Percentiles rank a stretch among this genome's conserved stretches.
These are phyloP conservation scores for Chaenocephalus aceratus DNA, from an alignment of 2,113 vertebrate species.

Conservation along the genomic window DNA sequence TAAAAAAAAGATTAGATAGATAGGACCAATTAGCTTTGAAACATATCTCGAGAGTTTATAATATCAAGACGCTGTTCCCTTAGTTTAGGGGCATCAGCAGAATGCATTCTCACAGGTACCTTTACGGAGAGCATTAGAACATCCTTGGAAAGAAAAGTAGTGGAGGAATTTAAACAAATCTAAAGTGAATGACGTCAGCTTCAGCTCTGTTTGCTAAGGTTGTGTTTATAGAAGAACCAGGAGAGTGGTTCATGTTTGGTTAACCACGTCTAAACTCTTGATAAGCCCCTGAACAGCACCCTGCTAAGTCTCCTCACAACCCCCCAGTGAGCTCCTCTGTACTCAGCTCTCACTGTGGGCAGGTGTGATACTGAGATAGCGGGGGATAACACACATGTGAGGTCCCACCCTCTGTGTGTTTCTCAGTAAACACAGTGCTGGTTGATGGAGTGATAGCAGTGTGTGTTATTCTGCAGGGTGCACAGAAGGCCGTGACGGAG, in stretches of 20 bases:
- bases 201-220: neutral
- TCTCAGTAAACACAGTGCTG: neutral
- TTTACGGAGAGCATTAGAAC: too few species aligned
- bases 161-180: too few species aligned
- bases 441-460: constrained; percentile 51
- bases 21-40: too few species aligned
- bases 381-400: constrained; percentile 24
- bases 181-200: too few species aligned
- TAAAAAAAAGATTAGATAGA: too few species aligned
- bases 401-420: neutral
- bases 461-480: constrained; percentile 37
- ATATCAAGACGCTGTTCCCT: too few species aligned
- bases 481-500: constrained; percentile 38
- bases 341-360: constrained; percentile 38
- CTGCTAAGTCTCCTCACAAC: constrained; percentile 54
- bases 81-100: too few species aligned
- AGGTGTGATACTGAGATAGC: constrained; percentile 66
- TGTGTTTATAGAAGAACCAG: constrained; percentile 37
- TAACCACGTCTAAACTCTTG: constrained; percentile 63
- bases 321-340: constrained; percentile 39
- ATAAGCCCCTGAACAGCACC: constrained; percentile 40
- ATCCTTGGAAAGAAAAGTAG: too few species aligned
- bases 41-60: too few species aligned
- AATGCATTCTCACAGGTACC: too few species aligned
- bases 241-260: constrained; percentile 60